Evolutionary conservation across 2,888 invertebrate species (phyloP), one percentile per base, ranked within the genome.

Genomic region (Brenthis ino): DNA sequence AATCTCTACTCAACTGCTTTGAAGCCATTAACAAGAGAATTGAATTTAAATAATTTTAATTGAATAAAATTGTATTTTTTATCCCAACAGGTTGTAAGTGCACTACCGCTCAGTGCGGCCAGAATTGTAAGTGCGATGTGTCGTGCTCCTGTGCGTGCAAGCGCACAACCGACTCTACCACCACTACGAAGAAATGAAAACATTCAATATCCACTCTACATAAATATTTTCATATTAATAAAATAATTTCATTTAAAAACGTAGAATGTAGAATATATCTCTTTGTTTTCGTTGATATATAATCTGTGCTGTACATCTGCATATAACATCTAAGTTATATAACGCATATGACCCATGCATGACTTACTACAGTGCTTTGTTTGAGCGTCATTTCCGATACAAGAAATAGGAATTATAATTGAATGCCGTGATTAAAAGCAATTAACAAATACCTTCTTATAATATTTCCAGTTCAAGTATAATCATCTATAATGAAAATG

Each of bases 111-210:
- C 88, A 92, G 77, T 92, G 92, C 78, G 81, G 91, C 76, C 80
- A 85, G 69, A 78, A 82, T 33, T 93, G 91, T 81, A 89, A 91
- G 73, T 92, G 90, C 72, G 93, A 93, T 65, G 74, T 90, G 0
- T 84, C 85, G 3, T 93, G 93, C 84, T 85, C 80, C 20, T 93
- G 93, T 80, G 72, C 82, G 1, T 82, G 86, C 76, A 93, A 93
- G 77, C 84, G 82, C 53, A 67, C 82, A 0, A 72, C 81, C 8
- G 77, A 83, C 8, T 76, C 81, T 11, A 64, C 75, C 3, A 75
- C 80, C 11, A 74, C 87, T 20, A 91, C 89, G 77, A 89, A 89
- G 80, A 89, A 86, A 63, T 56, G 37, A 61, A 63, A 43, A 51
- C 3, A 33, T 3, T 57, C 6, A 57, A 20, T 20, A 20, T 57